A percentile compares a stretch with the other conserved stretches of the same genome.
phyloP scores from a whole-genome alignment of 2,797 vertebrate species.

The Poecile montanus region DNA sequence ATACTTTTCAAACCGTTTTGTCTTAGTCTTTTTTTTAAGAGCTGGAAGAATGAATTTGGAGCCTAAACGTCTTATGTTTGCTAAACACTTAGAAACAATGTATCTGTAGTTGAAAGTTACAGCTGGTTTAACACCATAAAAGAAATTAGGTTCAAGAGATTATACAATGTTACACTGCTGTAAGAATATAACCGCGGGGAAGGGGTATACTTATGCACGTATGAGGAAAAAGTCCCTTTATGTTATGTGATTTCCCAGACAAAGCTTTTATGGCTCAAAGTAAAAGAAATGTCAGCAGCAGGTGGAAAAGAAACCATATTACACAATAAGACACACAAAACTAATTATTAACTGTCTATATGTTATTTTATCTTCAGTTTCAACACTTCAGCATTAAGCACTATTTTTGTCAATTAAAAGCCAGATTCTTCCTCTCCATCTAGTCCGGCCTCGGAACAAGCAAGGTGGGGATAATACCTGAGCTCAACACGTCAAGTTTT shows the following conservation, averaged over 20 bases:
- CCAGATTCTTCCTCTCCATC: not conserved
- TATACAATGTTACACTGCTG: not conserved
- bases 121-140: not conserved
- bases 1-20: not conserved
- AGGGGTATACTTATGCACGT: rapidly evolving
- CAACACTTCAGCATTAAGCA: not conserved
- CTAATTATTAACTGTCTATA: not conserved
- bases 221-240: not conserved
- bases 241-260: not conserved
- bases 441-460: not conserved
- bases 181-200: not conserved
- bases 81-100: not conserved
- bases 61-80: rapidly evolving
- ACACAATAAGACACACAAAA: not conserved
- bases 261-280: not conserved
- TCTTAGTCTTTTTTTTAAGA: not conserved
- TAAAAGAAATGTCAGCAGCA: not conserved
- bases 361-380: not conserved
- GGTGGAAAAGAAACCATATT: not conserved
- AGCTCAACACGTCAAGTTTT: not conserved
- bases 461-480: not conserved
- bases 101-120: not conserved
- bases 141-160: not conserved
- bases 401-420: not conserved
- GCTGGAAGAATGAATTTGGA: not conserved